Evolutionary conservation across 2,113 vertebrate species (phyloP), one percentile per base, ranked within the genome.

Genomic region (Hyaena hyaena): DNA sequence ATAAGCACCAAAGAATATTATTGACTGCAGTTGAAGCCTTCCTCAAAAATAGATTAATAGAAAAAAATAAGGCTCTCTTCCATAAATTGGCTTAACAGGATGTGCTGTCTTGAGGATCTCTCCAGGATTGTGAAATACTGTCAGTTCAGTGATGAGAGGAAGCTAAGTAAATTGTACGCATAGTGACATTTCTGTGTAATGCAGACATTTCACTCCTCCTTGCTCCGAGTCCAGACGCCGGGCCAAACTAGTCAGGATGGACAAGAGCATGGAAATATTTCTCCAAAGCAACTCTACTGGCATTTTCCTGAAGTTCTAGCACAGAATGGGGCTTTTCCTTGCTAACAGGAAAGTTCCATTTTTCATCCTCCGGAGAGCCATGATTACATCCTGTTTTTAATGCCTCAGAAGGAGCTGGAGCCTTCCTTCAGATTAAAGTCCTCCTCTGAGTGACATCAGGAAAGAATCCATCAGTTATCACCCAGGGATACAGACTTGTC

Each of bases 401-500:
- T 76, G 71, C 28, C 43, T 76, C 21, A 23, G 50, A 88, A 92
- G 15, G 31, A 89, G 55, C 43, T 50, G 53, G 84, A 76, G 31
- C 0, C 69, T 97, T 96, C 79, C 92, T 90, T 97, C 33, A 65
- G 69, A 91, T 94, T 88, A 71, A 97, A 95, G 81, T 76, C 71
- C 77, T 80, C 1, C 0, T 91, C 68, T 84, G 86, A 76, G 68
- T 76, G 91, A 96, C 91, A 93, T 88, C 81, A 90, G 12, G 74
- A 83, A 95, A 53, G 66, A 96, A 95, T 83, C 68, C 33, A 93
- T 91, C 86, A 33, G 28, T 88, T 93, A 71, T 87, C 93, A 83
- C 83, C 63, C 69, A 84, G 82, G 88, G 95, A 97, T 39, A 74
- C 85, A 91, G 94, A 94, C 79, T 94, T 95, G 82, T 97, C 80